These are phyloP conservation scores for Heptranchias perlo DNA, from an alignment of 2,113 vertebrate species.

Conservation along the genomic window DNA sequence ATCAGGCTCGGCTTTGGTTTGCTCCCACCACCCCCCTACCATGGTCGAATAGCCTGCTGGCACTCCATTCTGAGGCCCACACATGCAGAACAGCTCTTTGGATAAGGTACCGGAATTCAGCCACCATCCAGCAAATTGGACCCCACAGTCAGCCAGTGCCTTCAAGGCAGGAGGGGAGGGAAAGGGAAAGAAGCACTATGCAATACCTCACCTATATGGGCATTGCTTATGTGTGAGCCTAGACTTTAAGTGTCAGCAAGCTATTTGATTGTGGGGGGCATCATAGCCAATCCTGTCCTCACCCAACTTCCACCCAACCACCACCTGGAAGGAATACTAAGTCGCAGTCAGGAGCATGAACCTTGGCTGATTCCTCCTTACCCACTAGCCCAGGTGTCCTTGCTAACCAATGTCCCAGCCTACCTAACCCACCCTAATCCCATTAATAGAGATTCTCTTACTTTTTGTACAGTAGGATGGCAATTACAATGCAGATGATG, in stretches of 20 bases:
- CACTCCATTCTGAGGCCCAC: neutral
- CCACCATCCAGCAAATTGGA: neutral
- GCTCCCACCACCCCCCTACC: neutral
- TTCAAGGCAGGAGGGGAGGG: neutral
- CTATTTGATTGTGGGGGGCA: neutral
- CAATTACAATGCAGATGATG: constrained; percentile 97
- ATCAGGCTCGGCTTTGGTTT: neutral
- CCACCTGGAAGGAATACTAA: no score
- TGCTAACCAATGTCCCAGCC: neutral
- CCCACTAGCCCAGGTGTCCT: neutral
- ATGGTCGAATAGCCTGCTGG: neutral
- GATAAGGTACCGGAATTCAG: neutral
- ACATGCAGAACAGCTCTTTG: neutral
- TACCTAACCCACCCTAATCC: neutral
- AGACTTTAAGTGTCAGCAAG: neutral
- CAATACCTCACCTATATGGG: neutral
- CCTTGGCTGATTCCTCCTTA: neutral
- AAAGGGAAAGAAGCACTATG: neutral
- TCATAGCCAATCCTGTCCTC: neutral
- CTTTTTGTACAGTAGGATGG: constrained; percentile 97
- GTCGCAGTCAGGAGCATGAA: neutral
- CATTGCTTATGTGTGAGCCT: neutral
- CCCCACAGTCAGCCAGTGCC: neutral
- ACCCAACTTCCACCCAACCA: no score
- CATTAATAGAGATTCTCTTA: constrained; percentile 57